A percentile compares a stretch with the other conserved stretches of the same genome.
Evolutionary conservation across 2,113 vertebrate species (phyloP).

Genomic region (Dryoscopus gambensis): DNA sequence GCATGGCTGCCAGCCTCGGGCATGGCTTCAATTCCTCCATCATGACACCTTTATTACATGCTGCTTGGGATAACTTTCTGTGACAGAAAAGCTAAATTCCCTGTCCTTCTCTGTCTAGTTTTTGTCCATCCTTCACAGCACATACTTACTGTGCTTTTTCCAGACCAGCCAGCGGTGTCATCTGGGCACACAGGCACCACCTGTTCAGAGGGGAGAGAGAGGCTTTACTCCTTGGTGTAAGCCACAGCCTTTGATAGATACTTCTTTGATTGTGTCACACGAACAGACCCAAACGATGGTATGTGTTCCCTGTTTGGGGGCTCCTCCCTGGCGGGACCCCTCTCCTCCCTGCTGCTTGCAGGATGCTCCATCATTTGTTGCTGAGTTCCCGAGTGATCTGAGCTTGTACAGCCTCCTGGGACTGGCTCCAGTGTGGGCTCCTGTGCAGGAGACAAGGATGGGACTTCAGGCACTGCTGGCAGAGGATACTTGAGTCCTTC

Average conservation of each 20-base stretch:
- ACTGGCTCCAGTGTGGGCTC: neutral
- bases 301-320: neutral
- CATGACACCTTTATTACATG: neutral
- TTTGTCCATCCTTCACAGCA: neutral
- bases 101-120: neutral
- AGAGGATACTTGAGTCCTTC: neutral
- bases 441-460: neutral
- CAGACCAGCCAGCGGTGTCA: accelerated
- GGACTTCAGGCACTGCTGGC: neutral
- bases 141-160: neutral
- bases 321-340: neutral
- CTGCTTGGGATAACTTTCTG: neutral
- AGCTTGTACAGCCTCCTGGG: neutral
- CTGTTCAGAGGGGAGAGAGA: neutral
- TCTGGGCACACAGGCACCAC: neutral
- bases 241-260: neutral
- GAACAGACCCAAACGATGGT: neutral
- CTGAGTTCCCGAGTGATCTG: neutral
- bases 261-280: neutral
- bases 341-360: neutral
- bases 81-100: neutral
- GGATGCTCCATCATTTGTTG: neutral
- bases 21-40: neutral
- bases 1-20: neutral
- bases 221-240: neutral